Evolutionary conservation across 64 coral and sea anemone species (phyloP), one percentile per base, ranked within the genome.

Genomic region (Dendrophyllia cribrosa): DNA sequence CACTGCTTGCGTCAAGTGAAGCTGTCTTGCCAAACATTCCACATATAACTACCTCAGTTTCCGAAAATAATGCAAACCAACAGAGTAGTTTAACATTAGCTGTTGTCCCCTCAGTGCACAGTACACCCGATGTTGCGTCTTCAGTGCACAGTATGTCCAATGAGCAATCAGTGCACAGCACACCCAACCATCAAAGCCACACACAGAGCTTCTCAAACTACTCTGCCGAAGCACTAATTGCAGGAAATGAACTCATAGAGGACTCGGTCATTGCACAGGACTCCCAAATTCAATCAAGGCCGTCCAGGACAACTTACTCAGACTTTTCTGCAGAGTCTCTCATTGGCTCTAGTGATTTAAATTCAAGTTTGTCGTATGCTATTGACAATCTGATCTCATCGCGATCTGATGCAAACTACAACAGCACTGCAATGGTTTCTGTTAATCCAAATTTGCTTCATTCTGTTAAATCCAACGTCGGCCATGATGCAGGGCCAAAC

Each of bases 371-470:
- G 20, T 97, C 95, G 0, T 97, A 97, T 71, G 95, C 95, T 63
- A 97, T 97, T 60, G 95, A 97, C 61, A 97, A 97, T 83, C 77
- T 97, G 52, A 97, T 97, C 60, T 89, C 92, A 46, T 88, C 86
- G 14, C 89, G 92, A 23, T 93, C 92, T 46, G 83, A 93, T 71
- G 85, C 79, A 9, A 91, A 56, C 21, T 89, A 91, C 58, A 97
- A 94, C 59, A 94, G 74, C 53, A 91, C 76, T 13, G 87, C 92
- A 6, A 97, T 97, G 95, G 89, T 86, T 4, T 94, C 88, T 45
- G 95, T 97, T 12, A 97, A 97, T 84, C 95, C 95, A 22, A 97
- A 97, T 59, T 87, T 97, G 55, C 75, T 97, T 24, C 95, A 97
- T 43, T 90, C 87, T 0, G 88, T 83, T 14, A 83, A 86, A 59